Percentiles rank a stretch among this genome's conserved stretches.
These are phyloP conservation scores for Protosalanx chinensis DNA, from an alignment of 2,797 vertebrate genomes.

Conservation along the genomic window DNA sequence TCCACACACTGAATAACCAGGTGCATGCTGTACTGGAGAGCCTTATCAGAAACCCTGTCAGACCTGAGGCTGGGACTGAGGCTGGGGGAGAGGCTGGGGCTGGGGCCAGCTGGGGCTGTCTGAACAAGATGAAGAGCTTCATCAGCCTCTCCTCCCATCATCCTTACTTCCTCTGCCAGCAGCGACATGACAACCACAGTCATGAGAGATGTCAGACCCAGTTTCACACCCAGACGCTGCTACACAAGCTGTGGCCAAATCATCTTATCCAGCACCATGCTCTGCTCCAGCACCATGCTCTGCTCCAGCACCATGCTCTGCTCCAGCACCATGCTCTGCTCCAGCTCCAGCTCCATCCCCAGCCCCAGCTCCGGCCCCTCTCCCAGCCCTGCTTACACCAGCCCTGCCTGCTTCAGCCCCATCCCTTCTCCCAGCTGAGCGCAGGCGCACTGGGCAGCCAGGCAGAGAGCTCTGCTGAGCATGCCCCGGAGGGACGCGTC, in stretches of 20 bases:
- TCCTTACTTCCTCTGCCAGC: neutral
- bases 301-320: neutral
- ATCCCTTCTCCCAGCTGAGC: conserved; percentile 44
- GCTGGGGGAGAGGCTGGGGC: neutral
- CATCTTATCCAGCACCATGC: no score
- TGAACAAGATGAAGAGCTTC: no score
- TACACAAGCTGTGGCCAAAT: neutral
- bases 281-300: neutral
- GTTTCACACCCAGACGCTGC: neutral
- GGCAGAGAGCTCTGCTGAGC: conserved; percentile 71
- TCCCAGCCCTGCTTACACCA: neutral
- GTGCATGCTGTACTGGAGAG: conserved; percentile 44
- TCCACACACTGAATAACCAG: conserved; percentile 50
- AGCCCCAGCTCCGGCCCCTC: neutral
- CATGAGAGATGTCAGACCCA: neutral
- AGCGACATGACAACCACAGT: no score
- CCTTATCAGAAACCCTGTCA: conserved; percentile 48
- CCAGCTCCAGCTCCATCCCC: neutral
- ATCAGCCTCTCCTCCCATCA: neutral
- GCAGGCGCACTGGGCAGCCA: conserved; percentile 69
- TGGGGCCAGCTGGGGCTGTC: no score
- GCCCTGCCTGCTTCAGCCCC: conserved; percentile 38
- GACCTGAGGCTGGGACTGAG: neutral
- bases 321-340: conserved; percentile 15
- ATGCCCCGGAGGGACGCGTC: conserved; percentile 65